Evolutionary conservation across 2,888 invertebrate species (phyloP), one percentile per base, ranked within the genome.

Genomic region (Euphydryas editha): DNA sequence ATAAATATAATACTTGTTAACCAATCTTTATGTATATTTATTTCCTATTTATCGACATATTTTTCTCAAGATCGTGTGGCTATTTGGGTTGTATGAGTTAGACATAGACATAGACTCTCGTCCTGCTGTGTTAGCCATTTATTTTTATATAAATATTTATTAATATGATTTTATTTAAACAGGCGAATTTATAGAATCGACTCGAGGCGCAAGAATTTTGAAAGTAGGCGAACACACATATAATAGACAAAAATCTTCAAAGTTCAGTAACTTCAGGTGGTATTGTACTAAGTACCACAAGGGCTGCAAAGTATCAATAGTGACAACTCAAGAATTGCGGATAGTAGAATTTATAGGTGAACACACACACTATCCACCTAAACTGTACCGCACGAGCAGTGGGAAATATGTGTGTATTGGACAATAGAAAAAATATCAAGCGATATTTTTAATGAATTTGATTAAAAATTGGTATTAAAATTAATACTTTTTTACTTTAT

Each of bases 281-380:
- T 78, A 77, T 62, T 80, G 80, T 60, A 59, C 74, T 7, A 67
- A 64, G 51, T 78, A 80, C 66, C 79, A 79, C 63, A 62, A 62
- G 0, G 76, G 77, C 3, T 80, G 80, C 62, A 72, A 58, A 49
- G 77, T 71, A 3, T 56, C 62, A 0, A 62, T 79, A 0, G 39
- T 72, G 37, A 78, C 78, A 7, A 69, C 69, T 0, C 30, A 49
- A 1, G 64, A 69, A 0, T 55, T 70, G 18, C n/a, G 18, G 1
- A 67, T 74, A 0, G 10, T 71, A 5, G 55, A 62, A 17, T 20
- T 30, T n/a, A 21, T 36, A 11, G 73, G 75, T 0, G 58, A 68
- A 2, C 78, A 79, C 18, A 46, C 42, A 0, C 79, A 79, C 57
- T 20, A 57, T 1, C 65, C 68, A 4, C 68, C 75, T 0, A 56